phyloP scores from a whole-genome alignment of 2,797 vertebrate genomes.

The Hemitrygon akajei region DNA sequence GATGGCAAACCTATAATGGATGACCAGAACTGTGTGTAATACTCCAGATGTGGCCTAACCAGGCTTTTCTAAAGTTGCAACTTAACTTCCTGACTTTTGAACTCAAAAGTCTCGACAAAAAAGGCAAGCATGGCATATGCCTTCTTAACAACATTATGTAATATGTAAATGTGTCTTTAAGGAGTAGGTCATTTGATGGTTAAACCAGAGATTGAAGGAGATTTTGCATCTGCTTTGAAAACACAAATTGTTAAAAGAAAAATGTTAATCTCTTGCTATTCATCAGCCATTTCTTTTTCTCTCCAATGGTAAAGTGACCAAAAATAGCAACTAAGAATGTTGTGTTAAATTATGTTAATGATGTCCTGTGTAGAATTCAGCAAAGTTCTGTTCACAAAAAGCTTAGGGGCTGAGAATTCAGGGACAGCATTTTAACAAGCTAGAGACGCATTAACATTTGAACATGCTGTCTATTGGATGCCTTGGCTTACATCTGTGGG shows the following conservation, averaged over 20 bases:
- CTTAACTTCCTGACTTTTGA: no score
- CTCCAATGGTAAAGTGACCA: not conserved
- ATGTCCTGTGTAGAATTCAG: not conserved
- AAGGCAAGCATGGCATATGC: no score
- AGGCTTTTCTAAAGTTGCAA: no score
- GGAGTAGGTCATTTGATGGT: not conserved
- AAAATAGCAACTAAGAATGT: not conserved
- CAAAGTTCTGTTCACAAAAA: conserved; percentile 1
- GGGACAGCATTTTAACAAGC: not conserved
- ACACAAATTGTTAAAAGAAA: not conserved
- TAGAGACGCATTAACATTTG: not conserved
- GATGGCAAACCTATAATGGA: no score
- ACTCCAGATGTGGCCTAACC: no score
- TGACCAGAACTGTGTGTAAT: no score
- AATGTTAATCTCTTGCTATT: not conserved
- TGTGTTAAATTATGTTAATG: conserved; percentile 10
- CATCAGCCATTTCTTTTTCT: not conserved
- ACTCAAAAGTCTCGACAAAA: no score
- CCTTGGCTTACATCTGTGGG: not conserved
- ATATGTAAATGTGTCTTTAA: not conserved
- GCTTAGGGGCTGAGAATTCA: not conserved
- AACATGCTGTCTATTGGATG: not conserved
- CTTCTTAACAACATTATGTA: no score
- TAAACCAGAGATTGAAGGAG: no score
- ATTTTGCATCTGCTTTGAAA: not conserved